Base-by-base conservation (phyloP, 1,140 invertebrate genomes). In the Drosophila lini region DNA sequence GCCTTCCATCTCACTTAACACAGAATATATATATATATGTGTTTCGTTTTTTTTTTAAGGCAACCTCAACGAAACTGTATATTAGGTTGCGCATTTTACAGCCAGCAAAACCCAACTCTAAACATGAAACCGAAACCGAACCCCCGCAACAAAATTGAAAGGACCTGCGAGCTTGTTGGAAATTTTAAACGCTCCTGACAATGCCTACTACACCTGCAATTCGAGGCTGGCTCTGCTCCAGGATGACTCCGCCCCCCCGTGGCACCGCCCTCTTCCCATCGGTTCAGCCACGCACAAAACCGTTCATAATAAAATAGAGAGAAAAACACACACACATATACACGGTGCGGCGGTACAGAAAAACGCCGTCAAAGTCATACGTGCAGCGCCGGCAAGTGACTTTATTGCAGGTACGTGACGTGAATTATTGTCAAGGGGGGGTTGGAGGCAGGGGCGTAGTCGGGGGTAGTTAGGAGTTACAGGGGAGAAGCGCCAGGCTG, bases 361-460 rank as follows among this genome's bases (percentile, higher is more conserved):
- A 69, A 85, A 68, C 75, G 82, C 82, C 79, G 84, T 89, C 74
- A 89, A 89, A 89, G 78, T 89, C 85, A 89, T 89, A 89, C 84
- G 84, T 89, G 84, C 84, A 89, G 80, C 76, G 85, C 80, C 74
- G 84, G 80, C 85, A 89, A 89, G 84, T 89, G 84, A 89, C 84
- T 89, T 89, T 89, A 89, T 89, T 89, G 84, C 84, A 89, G 80
- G 65, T 89, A 88, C 84, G 84, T 88, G 84, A 88, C 84, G 84
- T 88, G 84, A 88, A 88, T 88, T 88, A 88, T 88, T 88, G 84
- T 84, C 84, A 80, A 77, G 81, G 80, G 40, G 41, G 36, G 38
- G 1, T 1, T 22, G 38, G 45, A 28, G n/a, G 8, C 9, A 40
- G 31, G 13, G 31, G 22, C 41, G 67, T 40, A 19, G 42, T 16